Conservation (phyloP, 2,888 invertebrate species). For the Lasioglossum morio region DNA sequence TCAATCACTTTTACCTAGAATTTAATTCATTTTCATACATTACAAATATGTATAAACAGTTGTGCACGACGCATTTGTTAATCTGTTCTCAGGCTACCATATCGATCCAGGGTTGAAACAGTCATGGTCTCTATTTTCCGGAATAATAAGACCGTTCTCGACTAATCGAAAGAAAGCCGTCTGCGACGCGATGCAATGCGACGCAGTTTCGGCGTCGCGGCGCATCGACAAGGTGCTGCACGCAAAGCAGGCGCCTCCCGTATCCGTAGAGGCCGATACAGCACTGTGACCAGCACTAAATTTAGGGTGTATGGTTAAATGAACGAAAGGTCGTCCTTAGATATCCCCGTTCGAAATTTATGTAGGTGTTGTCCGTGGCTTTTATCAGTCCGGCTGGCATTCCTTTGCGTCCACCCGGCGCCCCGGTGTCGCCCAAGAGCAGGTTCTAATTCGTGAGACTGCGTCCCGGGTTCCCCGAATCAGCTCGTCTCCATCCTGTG, state of each 20-base stretch:
- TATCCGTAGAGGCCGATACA: constrained; percentile 59
- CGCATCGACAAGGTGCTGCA: constrained; percentile 31
- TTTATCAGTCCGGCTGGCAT: constrained; percentile 84
- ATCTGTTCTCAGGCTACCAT: too few relatives aligned
- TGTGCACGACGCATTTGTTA: too few relatives aligned
- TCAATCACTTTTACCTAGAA: too few relatives aligned
- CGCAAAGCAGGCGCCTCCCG: constrained; percentile 49
- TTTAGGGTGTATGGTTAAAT: constrained; percentile 83
- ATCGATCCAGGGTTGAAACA: neutral
- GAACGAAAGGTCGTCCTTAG: constrained; percentile 81
- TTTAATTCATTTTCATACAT: too few relatives aligned
- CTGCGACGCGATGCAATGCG: neutral
- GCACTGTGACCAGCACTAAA: constrained; percentile 74
- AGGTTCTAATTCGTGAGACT: constrained; percentile 84
- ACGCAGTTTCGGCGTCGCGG: constrained; percentile 38
- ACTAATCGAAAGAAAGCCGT: neutral
- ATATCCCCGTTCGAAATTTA: constrained; percentile 82
- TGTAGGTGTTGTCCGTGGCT: constrained; percentile 84
- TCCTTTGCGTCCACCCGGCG: constrained; percentile 83
- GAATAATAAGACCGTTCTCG: constrained; percentile 25
- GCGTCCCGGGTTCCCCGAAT: constrained; percentile 63
- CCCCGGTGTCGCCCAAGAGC: constrained; percentile 83
- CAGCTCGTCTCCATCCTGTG: constrained; percentile 23
- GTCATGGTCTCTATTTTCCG: neutral
- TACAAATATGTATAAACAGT: too few relatives aligned